phyloP scores from a whole-genome alignment of 1,140 invertebrate species.

The Notospermus geniculatus region DNA sequence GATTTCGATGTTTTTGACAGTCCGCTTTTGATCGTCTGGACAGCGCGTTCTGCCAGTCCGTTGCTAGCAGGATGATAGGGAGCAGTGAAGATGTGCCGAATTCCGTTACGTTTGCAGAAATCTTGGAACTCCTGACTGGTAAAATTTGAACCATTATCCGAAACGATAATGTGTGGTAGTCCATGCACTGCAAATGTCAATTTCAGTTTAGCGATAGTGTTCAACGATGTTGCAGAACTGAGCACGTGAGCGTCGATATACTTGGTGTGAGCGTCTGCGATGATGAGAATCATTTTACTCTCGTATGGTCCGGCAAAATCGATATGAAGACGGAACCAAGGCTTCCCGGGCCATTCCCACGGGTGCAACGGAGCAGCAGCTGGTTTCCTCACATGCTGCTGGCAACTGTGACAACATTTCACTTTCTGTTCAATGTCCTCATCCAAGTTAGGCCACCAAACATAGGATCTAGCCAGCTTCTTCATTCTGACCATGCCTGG shows the following conservation, averaged over 20 bases:
- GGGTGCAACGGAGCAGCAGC: constrained; percentile 23
- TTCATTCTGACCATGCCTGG: constrained; percentile 62
- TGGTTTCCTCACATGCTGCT: constrained; percentile 29
- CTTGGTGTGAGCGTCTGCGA: constrained; percentile 54
- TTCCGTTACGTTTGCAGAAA: constrained; percentile 35
- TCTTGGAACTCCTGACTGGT: constrained; percentile 36
- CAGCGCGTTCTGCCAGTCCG: constrained; percentile 26
- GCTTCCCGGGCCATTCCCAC: constrained; percentile 47
- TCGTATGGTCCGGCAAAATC: constrained; percentile 58
- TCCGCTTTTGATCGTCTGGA: constrained; percentile 16
- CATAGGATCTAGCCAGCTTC: constrained; percentile 55
- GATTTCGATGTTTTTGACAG: neutral
- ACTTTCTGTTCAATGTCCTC: constrained; percentile 52
- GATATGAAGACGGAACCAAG: constrained; percentile 57
- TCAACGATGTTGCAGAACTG: constrained; percentile 11
- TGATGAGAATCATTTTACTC: constrained; percentile 49
- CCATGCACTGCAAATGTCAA: constrained; percentile 24
- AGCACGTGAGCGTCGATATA: constrained; percentile 47
- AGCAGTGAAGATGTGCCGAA: constrained; percentile 30
- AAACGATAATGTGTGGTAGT: constrained; percentile 34
- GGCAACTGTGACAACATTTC: constrained; percentile 55
- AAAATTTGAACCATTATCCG: constrained; percentile 49
- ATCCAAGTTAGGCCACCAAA: constrained; percentile 61
- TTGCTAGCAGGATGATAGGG: constrained; percentile 37
- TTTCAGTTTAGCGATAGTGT: constrained; percentile 19